phyloP scores from a whole-genome alignment of 2,797 vertebrate species.

The Bovichtus variegatus region DNA sequence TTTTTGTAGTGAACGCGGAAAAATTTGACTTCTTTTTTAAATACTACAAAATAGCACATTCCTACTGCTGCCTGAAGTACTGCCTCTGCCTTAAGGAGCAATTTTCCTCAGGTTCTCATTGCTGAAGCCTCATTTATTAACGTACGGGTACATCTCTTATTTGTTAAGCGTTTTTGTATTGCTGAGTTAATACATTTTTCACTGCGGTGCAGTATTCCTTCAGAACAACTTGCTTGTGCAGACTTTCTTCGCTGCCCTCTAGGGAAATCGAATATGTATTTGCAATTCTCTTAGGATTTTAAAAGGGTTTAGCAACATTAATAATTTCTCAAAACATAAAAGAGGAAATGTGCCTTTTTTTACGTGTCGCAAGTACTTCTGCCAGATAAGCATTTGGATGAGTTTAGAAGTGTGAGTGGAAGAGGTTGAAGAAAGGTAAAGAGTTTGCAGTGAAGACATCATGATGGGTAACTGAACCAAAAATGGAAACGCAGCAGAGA shows the following conservation, averaged over 20 bases:
- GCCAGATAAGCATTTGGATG: conserved; percentile 68
- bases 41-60: conserved; percentile 49
- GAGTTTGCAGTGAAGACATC: conserved; percentile 14
- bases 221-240: conserved; percentile 71
- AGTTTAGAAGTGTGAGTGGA: conserved; percentile 34
- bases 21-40: conserved; percentile 40
- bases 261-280: conserved; percentile 83
- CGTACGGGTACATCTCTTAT: conserved; percentile 68
- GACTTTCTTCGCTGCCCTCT: conserved; percentile 65
- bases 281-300: conserved; percentile 75
- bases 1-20: conserved; percentile 11
- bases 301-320: conserved; percentile 82
- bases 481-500: background rate
- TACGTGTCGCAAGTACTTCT: conserved; percentile 59
- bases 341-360: conserved; percentile 64
- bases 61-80: conserved; percentile 35
- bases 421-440: conserved; percentile 41
- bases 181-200: conserved; percentile 75
- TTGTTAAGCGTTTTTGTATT: conserved; percentile 76
- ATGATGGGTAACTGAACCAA: background rate
- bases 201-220: conserved; percentile 45
- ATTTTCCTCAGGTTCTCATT: conserved; percentile 50
- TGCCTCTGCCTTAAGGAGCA: conserved; percentile 45
- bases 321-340: conserved; percentile 83
- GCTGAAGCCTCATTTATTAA: conserved; percentile 72